Evolutionary conservation across 2,888 invertebrate species (phyloP), one percentile per base, ranked within the genome.

Genomic region (Ophioninae sp.): DNA sequence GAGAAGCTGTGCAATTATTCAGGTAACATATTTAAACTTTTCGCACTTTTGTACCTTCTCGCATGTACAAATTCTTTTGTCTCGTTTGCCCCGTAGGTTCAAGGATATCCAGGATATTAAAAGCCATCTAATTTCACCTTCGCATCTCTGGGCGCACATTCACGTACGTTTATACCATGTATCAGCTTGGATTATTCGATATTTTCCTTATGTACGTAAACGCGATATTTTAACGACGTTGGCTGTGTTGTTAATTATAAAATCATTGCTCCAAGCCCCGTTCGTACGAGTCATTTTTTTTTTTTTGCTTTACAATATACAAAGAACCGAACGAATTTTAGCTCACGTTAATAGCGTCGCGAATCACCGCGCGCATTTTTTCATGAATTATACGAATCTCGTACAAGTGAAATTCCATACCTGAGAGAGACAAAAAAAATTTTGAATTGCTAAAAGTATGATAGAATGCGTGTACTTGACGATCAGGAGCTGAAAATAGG

Each of bases 81-180:
- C 68, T 68, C 61, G 73, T 51, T 82, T 69, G 41, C 73, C 61
- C 37, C 77, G 81, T 59, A 74, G 77, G 85, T 88, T 88, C 87
- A 87, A 89, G 88, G 88, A 86, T 87, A 86, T 86, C 85, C 81
- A 80, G 82, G 73, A 85, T 85, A 87, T 88, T 86, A 88, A 88
- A 86, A 87, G 86, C 87, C 87, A 86, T 86, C 88, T 88, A 88
- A 82, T 86, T 87, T 86, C 85, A 87, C 85, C 85, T 86, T 79
- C 80, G 84, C 78, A 13, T 83, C 69, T 58, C 69, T 68, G 39
- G 59, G 10, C 30, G 37, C 20, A 58, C 61, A 59, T 59, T 59
- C 20, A 37, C 30, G 17, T 13, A 13, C 17, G 58, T 69, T 30
- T 30, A 65, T 59, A 74, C 41, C n/a, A 71, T 39, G 69, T 51